Evolutionary conservation across 2,888 invertebrate species (phyloP).

Genomic region (Tachina fera): DNA sequence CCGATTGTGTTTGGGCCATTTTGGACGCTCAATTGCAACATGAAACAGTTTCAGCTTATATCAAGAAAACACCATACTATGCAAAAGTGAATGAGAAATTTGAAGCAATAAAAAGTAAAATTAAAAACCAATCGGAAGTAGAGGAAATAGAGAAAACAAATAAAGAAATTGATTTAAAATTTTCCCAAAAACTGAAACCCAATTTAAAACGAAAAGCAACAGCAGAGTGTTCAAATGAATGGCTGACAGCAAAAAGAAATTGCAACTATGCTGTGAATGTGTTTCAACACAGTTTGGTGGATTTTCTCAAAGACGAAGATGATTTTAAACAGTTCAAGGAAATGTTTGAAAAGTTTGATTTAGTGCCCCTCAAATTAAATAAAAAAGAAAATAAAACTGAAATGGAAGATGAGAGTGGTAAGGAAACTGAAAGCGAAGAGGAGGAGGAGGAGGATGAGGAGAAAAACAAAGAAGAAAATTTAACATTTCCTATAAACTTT

Average conservation of each 20-base stretch:
- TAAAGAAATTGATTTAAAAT: constrained; percentile 19
- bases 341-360: constrained; percentile 78
- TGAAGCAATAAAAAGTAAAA: constrained; percentile 66
- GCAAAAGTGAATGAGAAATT: constrained; percentile 71
- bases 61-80: constrained; percentile 74
- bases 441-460: background rate
- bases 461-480: background rate
- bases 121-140: constrained; percentile 71
- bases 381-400: background rate
- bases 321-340: constrained; percentile 76
- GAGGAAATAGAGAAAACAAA: background rate
- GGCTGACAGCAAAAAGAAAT: constrained; percentile 52
- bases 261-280: constrained; percentile 34
- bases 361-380: constrained; percentile 74
- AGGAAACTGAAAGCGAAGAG: background rate
- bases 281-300: constrained; percentile 75
- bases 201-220: constrained; percentile 74
- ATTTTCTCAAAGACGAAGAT: constrained; percentile 75
- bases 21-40: constrained; percentile 75
- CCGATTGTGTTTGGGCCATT: constrained; percentile 80
- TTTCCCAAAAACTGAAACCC: constrained; percentile 56
- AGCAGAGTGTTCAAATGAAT: constrained; percentile 16
- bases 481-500: constrained; percentile 75
- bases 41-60: constrained; percentile 74
- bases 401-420: constrained; percentile 13